A percentile compares a stretch with the other conserved stretches of the same genome.
phyloP scores from a whole-genome alignment of 2,113 vertebrate species.

The Gambusia affinis region DNA sequence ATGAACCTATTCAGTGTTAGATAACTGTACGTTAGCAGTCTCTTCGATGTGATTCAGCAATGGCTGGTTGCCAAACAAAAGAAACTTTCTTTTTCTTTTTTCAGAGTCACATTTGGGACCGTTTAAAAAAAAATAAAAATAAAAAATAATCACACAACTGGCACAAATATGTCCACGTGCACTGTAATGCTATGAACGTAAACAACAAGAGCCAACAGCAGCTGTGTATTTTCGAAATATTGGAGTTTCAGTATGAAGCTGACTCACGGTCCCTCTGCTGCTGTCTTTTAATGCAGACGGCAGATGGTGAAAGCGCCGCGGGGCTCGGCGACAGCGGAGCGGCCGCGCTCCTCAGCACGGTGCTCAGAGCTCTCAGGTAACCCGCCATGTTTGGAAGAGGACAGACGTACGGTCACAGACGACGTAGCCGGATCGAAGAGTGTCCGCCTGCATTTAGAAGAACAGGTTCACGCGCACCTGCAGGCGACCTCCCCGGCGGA shows the following conservation, averaged over 20 bases:
- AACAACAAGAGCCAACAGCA: background rate
- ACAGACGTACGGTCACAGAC: background rate
- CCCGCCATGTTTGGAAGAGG: constrained; percentile 67
- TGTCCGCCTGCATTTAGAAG: background rate
- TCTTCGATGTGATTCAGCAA: constrained; percentile 28
- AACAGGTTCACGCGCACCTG: background rate
- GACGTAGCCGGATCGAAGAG: background rate
- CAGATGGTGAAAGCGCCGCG: constrained; percentile 58
- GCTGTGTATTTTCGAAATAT: background rate
- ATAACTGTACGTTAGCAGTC: no score
- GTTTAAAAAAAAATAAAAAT: no score
- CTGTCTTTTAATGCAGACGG: constrained; percentile 32
- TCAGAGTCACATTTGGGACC: background rate
- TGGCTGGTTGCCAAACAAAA: constrained; percentile 10
- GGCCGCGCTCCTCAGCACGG: constrained; percentile 45
- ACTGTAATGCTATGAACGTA: no score
- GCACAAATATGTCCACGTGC: background rate
- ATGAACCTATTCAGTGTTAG: no score
- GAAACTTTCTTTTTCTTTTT: background rate
- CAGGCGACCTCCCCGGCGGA: no score
- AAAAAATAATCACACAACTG: no score
- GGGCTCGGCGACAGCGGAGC: constrained; percentile 43
- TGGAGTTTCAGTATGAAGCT: background rate
- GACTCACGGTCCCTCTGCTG: constrained; percentile 79
- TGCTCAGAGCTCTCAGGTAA: constrained; percentile 69